Base-by-base conservation (phyloP, 53 echinoderm and acorn worm genomes). In the Crossaster papposus region DNA sequence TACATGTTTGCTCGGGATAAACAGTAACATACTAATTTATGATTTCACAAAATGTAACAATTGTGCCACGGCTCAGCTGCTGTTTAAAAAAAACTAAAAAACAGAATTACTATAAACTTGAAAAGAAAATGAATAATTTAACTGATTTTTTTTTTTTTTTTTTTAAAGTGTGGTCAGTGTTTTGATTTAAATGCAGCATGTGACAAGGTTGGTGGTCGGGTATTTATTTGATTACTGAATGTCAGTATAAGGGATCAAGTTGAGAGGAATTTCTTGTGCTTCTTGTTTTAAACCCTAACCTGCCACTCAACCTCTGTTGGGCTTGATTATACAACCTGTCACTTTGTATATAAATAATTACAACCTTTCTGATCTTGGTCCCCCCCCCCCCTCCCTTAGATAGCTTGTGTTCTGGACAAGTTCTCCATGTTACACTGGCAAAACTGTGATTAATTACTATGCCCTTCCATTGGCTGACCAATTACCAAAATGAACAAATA, bases 271-370 rank as follows among this genome's bases (percentile, higher is more conserved):
- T 35, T 81, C 28, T 15, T 11, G 12, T 52, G 18, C 29, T 51
- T 14, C 31, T 55, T 34, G 4, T 63, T 32, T 81, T 33, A 54
- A 58, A 81, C 68, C 30, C 31, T 81, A 63, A 81, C 81, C 81
- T 13, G 63, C 81, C 58, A 81, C 81, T 81, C 81, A 81, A 81
- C 81, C 32, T 23, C 34, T 20, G 55, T 20, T 35, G 26, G 28
- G 30, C 34, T 31, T 82, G 82, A 82, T 82, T 82, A 82, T 38
- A 82, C 65, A 64, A 82, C 36, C 82, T 82, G 82, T 65, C 82
- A 82, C 65, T 36, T 36, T 82, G 82, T 82, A 68, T 82, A 82
- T 44, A 82, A 82, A 82, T 68, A 82, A 38, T 29, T 68, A 64
- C 36, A 82, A 82, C 82, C 64, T 33, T 26, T 36, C 82, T 82